Percentiles rank a stretch among this genome's conserved stretches.
Conservation (phyloP, 2,113 vertebrate species). For the Shinisaurus crocodilurus region DNA sequence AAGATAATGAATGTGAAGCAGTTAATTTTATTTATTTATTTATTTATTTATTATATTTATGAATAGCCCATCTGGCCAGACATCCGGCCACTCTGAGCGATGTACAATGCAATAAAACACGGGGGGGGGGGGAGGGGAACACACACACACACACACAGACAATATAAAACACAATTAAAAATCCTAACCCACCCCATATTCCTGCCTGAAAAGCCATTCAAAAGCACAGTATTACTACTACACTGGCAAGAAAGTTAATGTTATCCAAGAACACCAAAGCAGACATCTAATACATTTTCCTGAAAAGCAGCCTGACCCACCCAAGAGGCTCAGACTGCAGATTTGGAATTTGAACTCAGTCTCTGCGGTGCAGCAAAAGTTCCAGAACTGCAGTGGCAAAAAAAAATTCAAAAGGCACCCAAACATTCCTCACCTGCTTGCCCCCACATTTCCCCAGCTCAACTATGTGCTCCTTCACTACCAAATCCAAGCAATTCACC, state of each 20-base stretch:
- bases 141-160: too few relatives aligned
- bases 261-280: background rate
- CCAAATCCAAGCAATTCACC: background rate
- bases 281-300: background rate
- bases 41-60: too few relatives aligned
- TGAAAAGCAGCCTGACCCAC: background rate
- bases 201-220: too few relatives aligned
- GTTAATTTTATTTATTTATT: too few relatives aligned
- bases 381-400: background rate
- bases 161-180: too few relatives aligned
- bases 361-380: background rate
- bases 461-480: background rate
- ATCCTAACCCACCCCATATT: too few relatives aligned
- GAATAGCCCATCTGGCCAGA: too few relatives aligned
- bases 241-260: background rate
- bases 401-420: background rate
- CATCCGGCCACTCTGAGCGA: too few relatives aligned
- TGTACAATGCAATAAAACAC: too few relatives aligned
- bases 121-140: too few relatives aligned
- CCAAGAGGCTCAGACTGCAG: background rate
- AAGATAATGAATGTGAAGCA: background rate
- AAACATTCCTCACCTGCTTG: background rate
- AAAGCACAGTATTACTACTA: background rate
- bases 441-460: background rate
- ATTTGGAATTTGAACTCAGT: background rate